These are phyloP conservation scores for Epizoanthus ramosus DNA, from an alignment of 92 coral and sea anemone species.

Conservation along the genomic window DNA sequence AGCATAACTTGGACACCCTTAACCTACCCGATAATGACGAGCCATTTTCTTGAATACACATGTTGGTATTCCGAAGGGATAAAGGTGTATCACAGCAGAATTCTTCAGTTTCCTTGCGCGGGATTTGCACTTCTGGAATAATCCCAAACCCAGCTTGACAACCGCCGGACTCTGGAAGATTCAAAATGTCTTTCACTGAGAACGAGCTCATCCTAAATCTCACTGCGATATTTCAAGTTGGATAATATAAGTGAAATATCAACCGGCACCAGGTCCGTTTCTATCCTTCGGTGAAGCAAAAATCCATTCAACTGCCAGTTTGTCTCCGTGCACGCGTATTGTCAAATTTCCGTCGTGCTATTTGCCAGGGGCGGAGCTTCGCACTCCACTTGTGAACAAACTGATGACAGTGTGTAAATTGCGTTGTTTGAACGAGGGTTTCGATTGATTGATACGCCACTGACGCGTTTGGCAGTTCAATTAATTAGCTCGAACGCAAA, in stretches of 20 bases:
- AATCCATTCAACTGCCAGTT: constrained; percentile 62
- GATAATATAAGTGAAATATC: constrained; percentile 17
- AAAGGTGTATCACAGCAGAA: constrained; percentile 32
- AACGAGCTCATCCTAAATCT: constrained; percentile 80
- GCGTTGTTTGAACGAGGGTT: constrained; percentile 64
- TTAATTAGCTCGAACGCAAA: constrained; percentile 95
- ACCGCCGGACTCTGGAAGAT: constrained; percentile 73
- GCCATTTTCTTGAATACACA: constrained; percentile 43
- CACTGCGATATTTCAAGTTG: constrained; percentile 4
- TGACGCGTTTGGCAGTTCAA: constrained; percentile 93
- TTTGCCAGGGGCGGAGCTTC: constrained; percentile 87
- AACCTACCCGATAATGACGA: constrained; percentile 38
- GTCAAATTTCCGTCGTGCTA: constrained; percentile 66
- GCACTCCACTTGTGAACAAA: constrained; percentile 93
- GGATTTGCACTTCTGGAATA: constrained; percentile 20
- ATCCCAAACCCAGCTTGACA: constrained; percentile 7
- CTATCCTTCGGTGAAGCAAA: constrained; percentile 19
- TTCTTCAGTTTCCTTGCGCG: constrained; percentile 45
- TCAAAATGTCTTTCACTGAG: constrained; percentile 92
- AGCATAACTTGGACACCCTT: not conserved
- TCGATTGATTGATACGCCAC: constrained; percentile 94
- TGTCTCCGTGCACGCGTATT: constrained; percentile 41
- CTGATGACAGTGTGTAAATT: constrained; percentile 95
- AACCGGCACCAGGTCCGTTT: constrained; percentile 26
- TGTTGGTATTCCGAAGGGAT: constrained; percentile 29